Evolutionary conservation across 2,797 vertebrate genomes (phyloP), one percentile per base, ranked within the genome.

Genomic region (Rhinichthys osculus): DNA sequence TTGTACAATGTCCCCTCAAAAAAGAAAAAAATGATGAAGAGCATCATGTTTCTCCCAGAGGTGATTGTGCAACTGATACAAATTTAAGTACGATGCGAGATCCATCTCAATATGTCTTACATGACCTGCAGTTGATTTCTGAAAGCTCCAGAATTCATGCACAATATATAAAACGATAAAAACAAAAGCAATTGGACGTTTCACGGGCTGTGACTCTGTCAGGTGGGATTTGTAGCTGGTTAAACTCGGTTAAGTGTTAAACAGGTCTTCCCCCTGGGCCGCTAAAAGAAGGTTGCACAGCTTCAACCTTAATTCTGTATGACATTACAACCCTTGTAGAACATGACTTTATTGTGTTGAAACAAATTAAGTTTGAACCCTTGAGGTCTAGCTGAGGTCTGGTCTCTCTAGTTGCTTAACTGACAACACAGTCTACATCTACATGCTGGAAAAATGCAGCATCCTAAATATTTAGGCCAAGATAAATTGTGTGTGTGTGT

Each of bases 1-100:
- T 87, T 87, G 42, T 83, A 83, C 84, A 89, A 84, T 73, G 38
- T 78, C 54, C 82, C 17, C 23, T 59, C 40, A n/a, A n/a, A n/a
- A n/a, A n/a, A n/a, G n/a, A 17, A 66, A 14, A 17, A 71, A 44
- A 87, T 10, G 4, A 86, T 44, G 59, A 76, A 85, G 47, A 21
- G 79, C 52, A 81, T 64, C 71, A 33, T 59, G 64, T 81, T 77
- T 83, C 42, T 67, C 33, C 70, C 52, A 85, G 35, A 71, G 38
- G 50, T 7, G 8, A 71, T 83, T 83, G 57, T 42, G 72, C 30
- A 66, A 82, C 42, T 57, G 54, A 64, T 80, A 47, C 57, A 44
- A 33, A 73, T 77, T 64, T 8, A 19, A 30, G 47, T 33, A 54
- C 64, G 83, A 86, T 57, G 47, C 33, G 73, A 38, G 17, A 72